Percentiles rank a stretch among this genome's conserved stretches.
Evolutionary conservation across 2,888 invertebrate species (phyloP).

Genomic region (Laothoe populi): DNA sequence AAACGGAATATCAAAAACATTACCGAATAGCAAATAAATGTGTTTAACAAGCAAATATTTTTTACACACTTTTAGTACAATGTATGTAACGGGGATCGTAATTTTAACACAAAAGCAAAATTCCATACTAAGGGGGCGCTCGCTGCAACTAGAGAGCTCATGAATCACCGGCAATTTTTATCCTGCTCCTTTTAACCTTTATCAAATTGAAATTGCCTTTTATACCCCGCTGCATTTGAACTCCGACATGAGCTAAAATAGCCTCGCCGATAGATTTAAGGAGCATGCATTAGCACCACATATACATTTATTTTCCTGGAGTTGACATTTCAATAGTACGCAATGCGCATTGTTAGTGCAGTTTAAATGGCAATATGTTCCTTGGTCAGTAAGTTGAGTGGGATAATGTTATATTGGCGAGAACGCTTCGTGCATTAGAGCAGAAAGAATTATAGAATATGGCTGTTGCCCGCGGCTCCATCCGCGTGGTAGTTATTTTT

Average conservation of each 20-base stretch:
- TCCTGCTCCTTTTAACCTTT: background rate
- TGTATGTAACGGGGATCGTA: background rate
- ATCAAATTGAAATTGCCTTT: conserved; percentile 11
- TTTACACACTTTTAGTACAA: conserved; percentile 13
- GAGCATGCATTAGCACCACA: conserved; percentile 7
- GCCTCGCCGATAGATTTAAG: conserved; percentile 13
- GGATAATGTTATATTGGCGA: background rate
- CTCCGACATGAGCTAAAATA: background rate
- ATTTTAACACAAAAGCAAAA: conserved; percentile 14
- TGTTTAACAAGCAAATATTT: background rate
- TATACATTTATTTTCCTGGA: conserved; percentile 13
- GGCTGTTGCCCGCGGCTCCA: no score
- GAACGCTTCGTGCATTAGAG: background rate
- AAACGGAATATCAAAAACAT: background rate
- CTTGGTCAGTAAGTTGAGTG: background rate
- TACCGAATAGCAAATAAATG: background rate
- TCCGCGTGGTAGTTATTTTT: no score
- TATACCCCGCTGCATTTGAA: conserved; percentile 2
- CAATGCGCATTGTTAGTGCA: conserved; percentile 5
- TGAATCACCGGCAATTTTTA: conserved; percentile 2
- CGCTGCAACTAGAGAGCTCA: background rate
- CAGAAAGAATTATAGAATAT: background rate
- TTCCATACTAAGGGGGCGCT: background rate
- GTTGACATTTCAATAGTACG: conserved; percentile 4
- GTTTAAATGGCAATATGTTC: conserved; percentile 2